Percentiles rank a stretch among this genome's conserved stretches.
phyloP scores from a whole-genome alignment of 2,113 vertebrate species.

The Pithys albifrons region DNA sequence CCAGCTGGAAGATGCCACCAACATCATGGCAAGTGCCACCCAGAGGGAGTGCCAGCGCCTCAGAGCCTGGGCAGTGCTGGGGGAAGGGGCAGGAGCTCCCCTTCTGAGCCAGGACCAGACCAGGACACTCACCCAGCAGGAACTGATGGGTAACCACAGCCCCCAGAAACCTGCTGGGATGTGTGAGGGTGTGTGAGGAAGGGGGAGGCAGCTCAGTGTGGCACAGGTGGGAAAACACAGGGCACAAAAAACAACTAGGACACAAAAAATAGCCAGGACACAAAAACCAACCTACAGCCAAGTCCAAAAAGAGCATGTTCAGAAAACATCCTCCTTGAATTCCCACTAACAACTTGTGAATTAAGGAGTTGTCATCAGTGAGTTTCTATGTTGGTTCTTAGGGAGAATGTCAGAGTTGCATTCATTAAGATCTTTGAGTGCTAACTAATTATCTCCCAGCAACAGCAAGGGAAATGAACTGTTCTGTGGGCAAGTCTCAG shows the following conservation, averaged over 20 bases:
- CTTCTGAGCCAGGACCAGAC: constrained; percentile 77
- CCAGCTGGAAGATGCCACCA: constrained; percentile 49
- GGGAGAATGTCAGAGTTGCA: background rate
- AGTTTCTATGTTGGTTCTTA: background rate
- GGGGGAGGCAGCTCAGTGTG: background rate
- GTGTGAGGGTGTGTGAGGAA: background rate
- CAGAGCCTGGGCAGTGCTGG: constrained; percentile 80
- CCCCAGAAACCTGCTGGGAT: background rate
- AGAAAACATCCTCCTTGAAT: background rate
- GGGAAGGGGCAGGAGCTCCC: constrained; percentile 78
- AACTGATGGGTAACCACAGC: constrained; percentile 76
- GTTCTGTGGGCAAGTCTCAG: background rate
- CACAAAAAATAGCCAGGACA: background rate
- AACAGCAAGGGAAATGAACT: background rate
- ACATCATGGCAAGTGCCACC: constrained; percentile 73
- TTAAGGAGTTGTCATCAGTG: background rate
- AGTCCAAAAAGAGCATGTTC: background rate
- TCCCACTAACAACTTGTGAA: background rate
- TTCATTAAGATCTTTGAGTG: background rate
- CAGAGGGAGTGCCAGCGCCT: constrained; percentile 79
- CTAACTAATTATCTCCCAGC: background rate
- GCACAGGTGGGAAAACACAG: background rate
- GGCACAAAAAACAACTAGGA: background rate
- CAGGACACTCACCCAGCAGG: constrained; percentile 71
- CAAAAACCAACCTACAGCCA: background rate